Evolutionary conservation across 2,888 invertebrate genomes (phyloP).

Genomic region (Chrysotoxum bicinctum): DNA sequence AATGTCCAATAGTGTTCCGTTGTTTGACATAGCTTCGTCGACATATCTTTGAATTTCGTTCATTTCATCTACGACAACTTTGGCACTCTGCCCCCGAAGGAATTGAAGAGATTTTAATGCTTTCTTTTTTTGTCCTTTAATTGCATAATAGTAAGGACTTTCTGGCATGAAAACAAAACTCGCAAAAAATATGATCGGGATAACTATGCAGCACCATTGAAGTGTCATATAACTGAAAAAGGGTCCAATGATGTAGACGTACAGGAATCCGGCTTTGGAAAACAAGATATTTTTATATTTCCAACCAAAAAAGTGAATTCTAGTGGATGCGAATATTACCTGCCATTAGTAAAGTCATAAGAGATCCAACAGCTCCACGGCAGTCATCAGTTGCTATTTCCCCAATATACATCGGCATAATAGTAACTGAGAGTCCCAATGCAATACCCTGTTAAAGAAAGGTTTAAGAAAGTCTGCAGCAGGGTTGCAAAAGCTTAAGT

Average conservation of each 20-base stretch:
- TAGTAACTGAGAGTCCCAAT: slow-evolving; percentile 87
- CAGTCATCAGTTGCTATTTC: slow-evolving; percentile 91
- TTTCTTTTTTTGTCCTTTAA: slow-evolving; percentile 83
- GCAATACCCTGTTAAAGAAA: slow-evolving; percentile 83
- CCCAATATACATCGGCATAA: slow-evolving; percentile 92
- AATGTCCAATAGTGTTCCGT: slow-evolving; percentile 83
- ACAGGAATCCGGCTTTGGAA: slow-evolving; percentile 85
- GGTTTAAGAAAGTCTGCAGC: neutral
- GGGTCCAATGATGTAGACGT: slow-evolving; percentile 88
- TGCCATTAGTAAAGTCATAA: slow-evolving; percentile 87
- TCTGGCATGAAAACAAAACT: slow-evolving; percentile 90
- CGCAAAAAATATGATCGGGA: slow-evolving; percentile 85
- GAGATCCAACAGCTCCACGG: slow-evolving; percentile 91
- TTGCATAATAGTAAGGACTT: slow-evolving; percentile 88
- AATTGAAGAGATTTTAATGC: slow-evolving; percentile 86
- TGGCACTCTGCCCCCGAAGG: slow-evolving; percentile 85
- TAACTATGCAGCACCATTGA: slow-evolving; percentile 85
- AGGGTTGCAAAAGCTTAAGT: no score
- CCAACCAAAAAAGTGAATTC: no score
- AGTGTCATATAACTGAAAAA: slow-evolving; percentile 86
- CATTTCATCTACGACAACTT: slow-evolving; percentile 85
- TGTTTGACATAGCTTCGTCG: slow-evolving; percentile 80
- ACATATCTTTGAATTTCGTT: slow-evolving; percentile 84
- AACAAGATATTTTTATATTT: slow-evolving; percentile 48
- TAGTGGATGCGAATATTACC: slow-evolving; percentile 42